phyloP scores from a whole-genome alignment of 2,797 vertebrate species.

The Columba guinea region DNA sequence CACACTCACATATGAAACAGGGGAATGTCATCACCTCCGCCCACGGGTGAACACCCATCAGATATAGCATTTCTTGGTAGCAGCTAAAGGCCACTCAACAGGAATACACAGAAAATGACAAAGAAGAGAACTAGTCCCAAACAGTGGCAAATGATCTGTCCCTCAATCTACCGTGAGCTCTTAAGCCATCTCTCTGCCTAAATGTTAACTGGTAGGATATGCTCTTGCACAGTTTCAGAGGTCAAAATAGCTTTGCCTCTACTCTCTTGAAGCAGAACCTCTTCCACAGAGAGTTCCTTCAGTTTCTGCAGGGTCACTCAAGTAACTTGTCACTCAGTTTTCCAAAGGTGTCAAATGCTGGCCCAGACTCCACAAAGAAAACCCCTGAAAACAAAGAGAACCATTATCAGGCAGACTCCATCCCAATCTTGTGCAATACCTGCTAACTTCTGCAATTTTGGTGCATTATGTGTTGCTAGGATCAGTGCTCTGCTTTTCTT shows the following conservation, averaged over 20 bases:
- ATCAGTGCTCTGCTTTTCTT: not conserved
- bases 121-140: not conserved
- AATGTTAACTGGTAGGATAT: not conserved
- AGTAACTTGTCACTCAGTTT: not conserved
- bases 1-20: not conserved
- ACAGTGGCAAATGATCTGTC: not conserved
- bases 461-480: not conserved
- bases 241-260: not conserved
- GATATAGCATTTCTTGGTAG: not conserved
- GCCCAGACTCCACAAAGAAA: not conserved
- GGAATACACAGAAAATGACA: not conserved
- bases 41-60: not conserved
- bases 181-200: not conserved
- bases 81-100: not conserved
- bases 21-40: fast-evolving
- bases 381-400: not conserved
- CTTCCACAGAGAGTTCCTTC: not conserved
- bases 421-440: not conserved
- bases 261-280: not conserved
- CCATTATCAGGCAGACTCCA: not conserved
- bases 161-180: fast-evolving
- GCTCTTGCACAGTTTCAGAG: not conserved
- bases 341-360: not conserved
- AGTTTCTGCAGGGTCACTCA: not conserved
- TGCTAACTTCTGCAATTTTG: not conserved